Evolutionary conservation across 2,888 invertebrate genomes (phyloP), one percentile per base, ranked within the genome.

Genomic region (Drosophila borborema): DNA sequence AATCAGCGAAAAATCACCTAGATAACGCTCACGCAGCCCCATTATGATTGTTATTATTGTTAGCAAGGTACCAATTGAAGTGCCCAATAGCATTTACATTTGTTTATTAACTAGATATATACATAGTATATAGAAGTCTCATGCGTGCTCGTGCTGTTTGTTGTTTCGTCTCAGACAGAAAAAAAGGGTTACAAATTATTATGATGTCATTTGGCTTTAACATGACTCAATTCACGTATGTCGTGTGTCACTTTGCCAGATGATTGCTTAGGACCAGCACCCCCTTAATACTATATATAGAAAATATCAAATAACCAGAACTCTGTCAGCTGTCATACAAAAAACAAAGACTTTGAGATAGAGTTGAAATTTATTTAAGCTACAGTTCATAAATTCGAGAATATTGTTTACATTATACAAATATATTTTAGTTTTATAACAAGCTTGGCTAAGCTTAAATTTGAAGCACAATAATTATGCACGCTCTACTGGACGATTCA

Each of bases 201-300:
- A 61, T 74, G 74, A 74, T 70, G 74, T 74, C 74, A 74, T 58
- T 58, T 36, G 49, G 34, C n/a, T 43, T 23, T 12, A 49, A 64
- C 56, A 64, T 70, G 74, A 70, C 65, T 74, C 74, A 70, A 70
- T 58, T 62, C 40, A 59, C 53, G 16, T 34, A 14, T 63, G 23
- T 8, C 69, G 38, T 64, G 64, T 74, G 56, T 60, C 74, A 69
- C 48, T 61, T 43, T 28, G 34, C 63, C 63, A 61, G 60, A 66
- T 73, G 34, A 62, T 41, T 54, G n/a, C 38, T 38, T 31, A 18
- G 2, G 14, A 71, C 43, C 36, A 53, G 41, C 49, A 62, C 38
- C 14, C 20, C 41, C 40, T 46, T 2, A 9, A 43, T 41, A 43
- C 34, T 34, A 41, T 46, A 40, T 51, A 49, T 55, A 45, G 23